Conservation (phyloP, 2,797 vertebrate species). For the Rhynchonycteris naso region DNA sequence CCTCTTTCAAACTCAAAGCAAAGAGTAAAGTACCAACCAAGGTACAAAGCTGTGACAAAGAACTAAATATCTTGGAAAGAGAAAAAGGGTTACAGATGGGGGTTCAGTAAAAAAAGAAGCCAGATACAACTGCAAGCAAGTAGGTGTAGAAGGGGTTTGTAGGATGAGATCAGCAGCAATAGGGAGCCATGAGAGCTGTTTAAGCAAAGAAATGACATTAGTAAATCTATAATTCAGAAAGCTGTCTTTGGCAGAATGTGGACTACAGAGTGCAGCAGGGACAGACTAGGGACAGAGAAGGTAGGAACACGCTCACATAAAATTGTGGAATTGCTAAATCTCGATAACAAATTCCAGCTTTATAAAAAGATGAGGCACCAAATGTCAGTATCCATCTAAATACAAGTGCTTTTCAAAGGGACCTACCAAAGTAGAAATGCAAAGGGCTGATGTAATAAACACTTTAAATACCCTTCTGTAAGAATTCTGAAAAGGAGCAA, state of each 20-base stretch:
- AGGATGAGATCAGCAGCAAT: background rate
- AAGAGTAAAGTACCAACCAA: slow-evolving; percentile 31
- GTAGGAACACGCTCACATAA: background rate
- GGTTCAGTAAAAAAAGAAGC: background rate
- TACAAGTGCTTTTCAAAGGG: background rate
- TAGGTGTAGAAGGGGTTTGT: slow-evolving; percentile 8
- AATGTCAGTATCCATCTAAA: background rate
- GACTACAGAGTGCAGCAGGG: background rate
- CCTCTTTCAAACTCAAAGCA: background rate
- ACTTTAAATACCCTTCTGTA: background rate
- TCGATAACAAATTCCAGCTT: slow-evolving; percentile 24
- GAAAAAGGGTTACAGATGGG: background rate
- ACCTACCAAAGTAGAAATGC: background rate
- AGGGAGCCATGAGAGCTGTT: background rate
- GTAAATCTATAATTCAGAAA: background rate
- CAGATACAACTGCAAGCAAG: background rate
- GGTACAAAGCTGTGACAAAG: background rate
- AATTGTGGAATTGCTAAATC: background rate
- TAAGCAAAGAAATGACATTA: background rate
- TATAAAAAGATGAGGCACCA: background rate
- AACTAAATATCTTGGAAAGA: background rate
- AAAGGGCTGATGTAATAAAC: background rate
- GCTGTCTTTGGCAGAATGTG: background rate
- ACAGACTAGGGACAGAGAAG: background rate
- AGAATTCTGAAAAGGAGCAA: background rate